Conservation (phyloP, 2,113 vertebrate genomes). For the Furnarius figulus region DNA sequence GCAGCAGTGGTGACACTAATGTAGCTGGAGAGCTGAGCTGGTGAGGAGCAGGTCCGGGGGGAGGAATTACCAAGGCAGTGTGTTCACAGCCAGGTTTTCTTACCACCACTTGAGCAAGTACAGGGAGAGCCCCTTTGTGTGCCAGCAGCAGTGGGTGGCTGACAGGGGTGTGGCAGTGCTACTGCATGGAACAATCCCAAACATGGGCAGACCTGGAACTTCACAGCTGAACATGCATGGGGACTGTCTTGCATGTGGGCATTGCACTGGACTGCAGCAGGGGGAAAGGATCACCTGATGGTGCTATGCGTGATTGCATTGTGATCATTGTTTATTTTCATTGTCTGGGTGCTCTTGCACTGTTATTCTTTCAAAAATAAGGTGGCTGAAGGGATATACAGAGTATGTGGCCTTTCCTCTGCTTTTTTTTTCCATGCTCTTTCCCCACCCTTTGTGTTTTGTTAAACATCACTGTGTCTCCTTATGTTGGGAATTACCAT, state of each 20-base stretch:
- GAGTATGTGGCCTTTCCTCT: background rate
- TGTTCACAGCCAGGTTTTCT: background rate
- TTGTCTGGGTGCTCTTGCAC: background rate
- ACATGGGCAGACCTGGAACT: background rate
- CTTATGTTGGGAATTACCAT: background rate
- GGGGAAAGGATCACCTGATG: accelerated
- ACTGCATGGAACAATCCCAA: background rate
- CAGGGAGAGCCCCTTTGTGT: background rate
- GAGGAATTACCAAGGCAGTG: background rate
- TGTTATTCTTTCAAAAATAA: background rate
- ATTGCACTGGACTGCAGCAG: accelerated
- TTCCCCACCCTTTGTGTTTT: background rate
- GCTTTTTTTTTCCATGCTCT: background rate
- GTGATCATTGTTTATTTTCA: background rate
- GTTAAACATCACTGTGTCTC: background rate
- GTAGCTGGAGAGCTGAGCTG: background rate
- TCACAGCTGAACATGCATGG: background rate
- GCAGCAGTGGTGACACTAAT: background rate
- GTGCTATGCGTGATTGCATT: accelerated
- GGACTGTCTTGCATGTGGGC: background rate
- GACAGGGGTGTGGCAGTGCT: background rate
- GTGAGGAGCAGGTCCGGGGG: background rate
- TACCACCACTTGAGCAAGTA: background rate
- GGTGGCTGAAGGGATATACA: background rate
- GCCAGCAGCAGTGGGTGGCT: background rate